Evolutionary conservation across 2,888 invertebrate species (phyloP).

Genomic region (Drosophila acutilabella): DNA sequence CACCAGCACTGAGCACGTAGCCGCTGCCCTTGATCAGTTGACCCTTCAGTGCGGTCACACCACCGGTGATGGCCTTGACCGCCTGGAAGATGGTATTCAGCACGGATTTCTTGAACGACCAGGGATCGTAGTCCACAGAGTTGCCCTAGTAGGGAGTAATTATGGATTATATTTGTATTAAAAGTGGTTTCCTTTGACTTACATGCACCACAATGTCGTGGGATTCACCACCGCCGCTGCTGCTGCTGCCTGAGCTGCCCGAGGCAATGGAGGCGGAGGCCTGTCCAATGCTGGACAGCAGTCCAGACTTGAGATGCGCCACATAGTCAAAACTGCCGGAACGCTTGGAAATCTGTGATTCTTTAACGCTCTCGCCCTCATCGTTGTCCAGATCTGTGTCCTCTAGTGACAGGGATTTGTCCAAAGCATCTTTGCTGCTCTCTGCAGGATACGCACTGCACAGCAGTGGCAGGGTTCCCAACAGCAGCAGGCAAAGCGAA

Average conservation of each 20-base stretch:
- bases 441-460: conserved; percentile 75
- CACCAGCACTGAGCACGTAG: conserved; percentile 88
- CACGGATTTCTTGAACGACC: conserved; percentile 93
- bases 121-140: conserved; percentile 87
- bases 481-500: conserved; percentile 69
- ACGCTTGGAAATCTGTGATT: conserved; percentile 81
- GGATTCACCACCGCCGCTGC: conserved; percentile 72
- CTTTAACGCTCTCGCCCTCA: conserved; percentile 78
- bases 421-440: conserved; percentile 42
- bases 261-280: conserved; percentile 85
- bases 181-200: conserved; percentile 27
- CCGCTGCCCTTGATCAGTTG: conserved; percentile 94
- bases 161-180: not conserved
- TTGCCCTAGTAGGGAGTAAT: conserved; percentile 71
- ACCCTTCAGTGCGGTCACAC: conserved; percentile 94
- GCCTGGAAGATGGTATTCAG: conserved; percentile 93
- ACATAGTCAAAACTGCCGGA: conserved; percentile 84
- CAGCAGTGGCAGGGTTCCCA: conserved; percentile 72
- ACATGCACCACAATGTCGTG: conserved; percentile 78
- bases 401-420: conserved; percentile 74
- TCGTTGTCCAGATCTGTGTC: conserved; percentile 82
- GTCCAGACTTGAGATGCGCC: conserved; percentile 82
- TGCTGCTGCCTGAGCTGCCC: conserved; percentile 83
- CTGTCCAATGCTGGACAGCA: conserved; percentile 83
- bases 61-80: conserved; percentile 94